Base-by-base conservation (phyloP, 2,888 invertebrate species). In the Microplitis deprimator region DNA sequence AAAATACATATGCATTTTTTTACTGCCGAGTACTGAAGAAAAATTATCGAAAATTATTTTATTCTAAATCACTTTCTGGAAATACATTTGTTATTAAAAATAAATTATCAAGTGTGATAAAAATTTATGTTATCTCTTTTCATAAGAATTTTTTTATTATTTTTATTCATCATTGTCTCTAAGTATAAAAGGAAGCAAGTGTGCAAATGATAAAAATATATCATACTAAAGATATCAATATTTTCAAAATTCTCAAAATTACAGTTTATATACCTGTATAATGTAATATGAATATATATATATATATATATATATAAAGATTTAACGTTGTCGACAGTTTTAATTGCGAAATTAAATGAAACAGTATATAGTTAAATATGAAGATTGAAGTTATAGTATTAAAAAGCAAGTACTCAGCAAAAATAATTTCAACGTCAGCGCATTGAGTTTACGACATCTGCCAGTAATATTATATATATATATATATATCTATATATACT, bases 361-460 rank as follows among this genome's bases (percentile, higher is more conserved):
- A 50, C 50, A 50, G 13, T 50, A 50, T 50, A 50, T 13, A 50
- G 8, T 16, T 10, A 39, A 13, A 50, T 29, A 67, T 17, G 10
- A n/a, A 17, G 20, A 65, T 16, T 29, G 6, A 64, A 16, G 41
- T 8, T 65, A 59, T 17, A 17, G 50, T 16, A 50, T 61, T 39
- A 10, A 64, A 20, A 73, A 10, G 8, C 50, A 50, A 50, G n/a
- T 29, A 68, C 16, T 29, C 39, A 61, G 16, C 29, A 50, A 74
- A 74, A 50, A 74, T 41, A 67, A 74, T 38, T 59, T 7, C 64
- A 68, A 8, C n/a, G 38, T 50, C 29, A 61, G 65, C 16, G 73
- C 50, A 65, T 73, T 73, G 73, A 65, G 40, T 73, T 73, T 73
- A 73, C 64, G 65, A 73, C 76, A 76, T 71, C 76, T 69, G 76